Evolutionary conservation across 2,797 vertebrate genomes (phyloP).

Genomic region (Hydrocynus forskahlii): DNA sequence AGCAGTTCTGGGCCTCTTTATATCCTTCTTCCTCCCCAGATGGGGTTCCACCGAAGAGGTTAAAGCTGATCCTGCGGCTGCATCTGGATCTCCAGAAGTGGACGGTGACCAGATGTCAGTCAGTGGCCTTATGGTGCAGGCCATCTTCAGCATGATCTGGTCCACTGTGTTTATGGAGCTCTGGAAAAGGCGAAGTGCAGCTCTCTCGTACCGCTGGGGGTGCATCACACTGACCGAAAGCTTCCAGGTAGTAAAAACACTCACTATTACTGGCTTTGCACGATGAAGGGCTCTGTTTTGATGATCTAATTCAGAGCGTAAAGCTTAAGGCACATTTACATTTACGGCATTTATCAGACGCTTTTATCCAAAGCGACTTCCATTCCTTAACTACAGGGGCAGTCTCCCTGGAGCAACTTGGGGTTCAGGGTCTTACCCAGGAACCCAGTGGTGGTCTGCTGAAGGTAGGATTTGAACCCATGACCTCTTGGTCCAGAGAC

Average conservation of each 20-base stretch:
- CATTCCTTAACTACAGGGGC: too few relatives aligned
- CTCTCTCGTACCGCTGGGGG: constrained; percentile 80
- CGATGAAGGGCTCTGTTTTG: too few relatives aligned
- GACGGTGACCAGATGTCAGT: constrained; percentile 59
- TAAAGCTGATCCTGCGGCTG: neutral
- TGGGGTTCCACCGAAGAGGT: constrained; percentile 36
- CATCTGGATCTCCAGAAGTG: neutral
- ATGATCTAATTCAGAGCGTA: too few relatives aligned
- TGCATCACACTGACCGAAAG: constrained; percentile 73
- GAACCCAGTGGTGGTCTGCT: too few relatives aligned
- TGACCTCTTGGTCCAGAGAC: too few relatives aligned
- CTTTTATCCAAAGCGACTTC: too few relatives aligned
- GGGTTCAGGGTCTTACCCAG: too few relatives aligned
- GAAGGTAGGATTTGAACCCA: too few relatives aligned
- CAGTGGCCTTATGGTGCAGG: constrained; percentile 78
- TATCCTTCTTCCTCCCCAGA: constrained; percentile 70
- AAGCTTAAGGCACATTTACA: too few relatives aligned
- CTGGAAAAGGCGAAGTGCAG: constrained; percentile 80
- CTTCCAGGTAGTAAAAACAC: constrained; percentile 45
- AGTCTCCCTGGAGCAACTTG: too few relatives aligned
- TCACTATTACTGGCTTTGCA: too few relatives aligned
- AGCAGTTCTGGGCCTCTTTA: constrained; percentile 72
- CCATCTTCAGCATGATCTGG: constrained; percentile 84
- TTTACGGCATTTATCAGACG: too few relatives aligned
- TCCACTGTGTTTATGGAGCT: constrained; percentile 82